Evolutionary conservation across 2,888 invertebrate species (phyloP), one percentile per base, ranked within the genome.

Genomic region (Drosophila incognita): DNA sequence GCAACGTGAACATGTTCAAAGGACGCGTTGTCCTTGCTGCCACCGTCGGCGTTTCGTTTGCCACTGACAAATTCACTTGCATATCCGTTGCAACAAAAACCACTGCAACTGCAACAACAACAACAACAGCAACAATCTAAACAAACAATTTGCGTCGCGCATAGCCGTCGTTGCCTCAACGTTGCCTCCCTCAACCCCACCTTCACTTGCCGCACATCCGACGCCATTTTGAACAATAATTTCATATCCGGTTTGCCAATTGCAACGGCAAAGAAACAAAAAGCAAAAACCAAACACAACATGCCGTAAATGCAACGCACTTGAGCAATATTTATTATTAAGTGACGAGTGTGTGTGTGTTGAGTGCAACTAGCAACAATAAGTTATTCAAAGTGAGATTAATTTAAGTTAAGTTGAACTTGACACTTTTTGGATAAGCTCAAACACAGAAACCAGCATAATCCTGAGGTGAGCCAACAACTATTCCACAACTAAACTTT

Each of bases 1-100:
- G 53, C 35, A 51, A 24, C 31, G 29, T 48, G 49, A 72, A 38
- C 53, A 81, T 78, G 82, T 48, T 53, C 36, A 78, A 68, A 61
- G 64, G 81, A 72, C 81, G 63, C 65, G 76, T 21, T 54, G 63
- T 24, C 52, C 21, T 24, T 72, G 70, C 66, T 69, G 60, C 69
- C 59, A 63, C 75, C 84, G 79, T 74, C 81, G 86, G 70, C 75
- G 74, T 62, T 72, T 38, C 69, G 61, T 59, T 63, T 57, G 59
- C 36, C 56, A 54, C 72, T 83, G 88, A 89, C 90, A 85, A 87
- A 87, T 87, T 81, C 68, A 59, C 76, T 77, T 85, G 88, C 83
- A 87, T 89, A 87, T 87, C 90, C 90, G 88, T 68, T 69, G 38
- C 65, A 76, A 58, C 67, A 54, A 53, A 51, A 67, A 74, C 52